Evolutionary conservation across 2,888 invertebrate genomes (phyloP).

Genomic region (Tetrapedia diversipes): DNA sequence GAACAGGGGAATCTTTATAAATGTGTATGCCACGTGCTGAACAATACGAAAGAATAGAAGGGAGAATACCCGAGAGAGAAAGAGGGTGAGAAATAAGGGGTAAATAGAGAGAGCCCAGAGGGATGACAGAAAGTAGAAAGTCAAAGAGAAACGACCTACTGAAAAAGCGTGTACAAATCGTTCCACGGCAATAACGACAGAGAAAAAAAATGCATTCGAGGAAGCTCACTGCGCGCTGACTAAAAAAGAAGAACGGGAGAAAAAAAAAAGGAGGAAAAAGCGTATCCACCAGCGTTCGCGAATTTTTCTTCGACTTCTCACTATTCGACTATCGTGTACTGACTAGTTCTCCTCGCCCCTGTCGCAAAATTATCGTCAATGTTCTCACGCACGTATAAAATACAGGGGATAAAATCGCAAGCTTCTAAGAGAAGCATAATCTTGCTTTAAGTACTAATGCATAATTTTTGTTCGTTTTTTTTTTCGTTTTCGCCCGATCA

Average conservation of each 20-base stretch:
- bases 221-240: conserved; percentile 66
- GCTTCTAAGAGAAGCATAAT: conserved; percentile 3
- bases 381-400: conserved; percentile 50
- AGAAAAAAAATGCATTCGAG: conserved; percentile 71
- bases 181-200: conserved; percentile 61
- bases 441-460: conserved; percentile 12
- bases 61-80: conserved; percentile 26
- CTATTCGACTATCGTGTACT: conserved; percentile 49
- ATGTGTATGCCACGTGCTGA: conserved; percentile 40
- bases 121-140: conserved; percentile 10
- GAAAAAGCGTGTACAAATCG: conserved; percentile 60
- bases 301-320: conserved; percentile 51
- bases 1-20: conserved; percentile 14
- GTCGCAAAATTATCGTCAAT: conserved; percentile 45
- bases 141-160: conserved; percentile 54
- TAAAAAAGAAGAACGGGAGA: not conserved
- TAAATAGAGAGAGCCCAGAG: too few relatives aligned
- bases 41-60: conserved; percentile 11
- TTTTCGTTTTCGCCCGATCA: not conserved
- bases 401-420: conserved; percentile 49
- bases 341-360: conserved; percentile 65
- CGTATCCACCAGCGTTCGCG: conserved; percentile 46
- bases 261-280: conserved; percentile 27
- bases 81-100: conserved; percentile 18
- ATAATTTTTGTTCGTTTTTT: conserved; percentile 6